Evolutionary conservation across 1,140 invertebrate genomes (phyloP), one percentile per base, ranked within the genome.

Genomic region (Oryzaephilus surinamensis): DNA sequence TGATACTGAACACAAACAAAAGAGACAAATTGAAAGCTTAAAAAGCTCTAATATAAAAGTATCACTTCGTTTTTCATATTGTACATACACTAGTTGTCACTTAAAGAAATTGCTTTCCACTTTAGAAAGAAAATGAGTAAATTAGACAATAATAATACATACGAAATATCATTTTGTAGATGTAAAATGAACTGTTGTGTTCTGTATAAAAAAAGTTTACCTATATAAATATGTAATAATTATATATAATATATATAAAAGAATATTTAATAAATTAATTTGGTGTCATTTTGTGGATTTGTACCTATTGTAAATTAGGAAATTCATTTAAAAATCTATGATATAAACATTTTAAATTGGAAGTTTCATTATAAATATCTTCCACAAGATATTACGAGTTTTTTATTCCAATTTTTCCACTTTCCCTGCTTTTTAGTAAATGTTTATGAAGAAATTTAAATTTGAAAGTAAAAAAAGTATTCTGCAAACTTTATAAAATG

Each of bases 261-360:
- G 21, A 24, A 14, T 24, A n/a, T 18, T 32, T 26, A 19, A 20
- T 11, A 27, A 24, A 24, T 34, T 30, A 23, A 14, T 38, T 43
- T n/a, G 41, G 51, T 40, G 48, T 48, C 48, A 46, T 45, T 44
- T 44, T 41, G 44, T 41, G 43, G 48, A 48, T 41, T 38, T 55
- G 53, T 55, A 55, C 46, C 43, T 55, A 51, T 41, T 57, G 55
- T 57, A 57, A 46, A 55, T 53, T 57, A 57, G 51, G 45, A 40
- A 43, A 55, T 49, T 55, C 44, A 53, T 57, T 53, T 45, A 50
- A 55, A 51, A 38, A 39, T 55, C 48, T 55, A 44, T 48, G 40
- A 47, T 49, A 54, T 47, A 48, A 46, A 52, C 48, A 57, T 54
- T 52, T 51, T 37, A 51, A 55, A 46, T 43, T 55, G 51, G 50